Percentiles rank a stretch among this genome's conserved stretches.
Evolutionary conservation across 1,140 invertebrate genomes (phyloP).

Genomic region (Coelopa frigida): DNA sequence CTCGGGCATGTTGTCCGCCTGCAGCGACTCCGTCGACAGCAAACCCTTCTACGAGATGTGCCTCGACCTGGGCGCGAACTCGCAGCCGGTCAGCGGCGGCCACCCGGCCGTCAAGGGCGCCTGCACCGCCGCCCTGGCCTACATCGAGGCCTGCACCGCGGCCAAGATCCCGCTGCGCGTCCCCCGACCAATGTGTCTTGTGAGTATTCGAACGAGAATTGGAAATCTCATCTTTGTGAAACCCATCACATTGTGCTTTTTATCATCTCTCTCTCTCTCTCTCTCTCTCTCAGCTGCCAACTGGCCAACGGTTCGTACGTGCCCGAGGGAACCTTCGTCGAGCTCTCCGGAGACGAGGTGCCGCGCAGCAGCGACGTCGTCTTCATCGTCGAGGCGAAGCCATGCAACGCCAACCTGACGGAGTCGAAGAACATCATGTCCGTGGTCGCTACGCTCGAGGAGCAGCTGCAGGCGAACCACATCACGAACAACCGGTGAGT

Average conservation of each 20-base stretch:
- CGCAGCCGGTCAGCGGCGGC: conserved; percentile 23
- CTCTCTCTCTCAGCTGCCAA: conserved; percentile 49
- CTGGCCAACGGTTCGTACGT: conserved; percentile 58
- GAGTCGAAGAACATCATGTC: conserved; percentile 58
- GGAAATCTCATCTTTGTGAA: neutral
- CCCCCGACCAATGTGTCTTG: conserved; percentile 71
- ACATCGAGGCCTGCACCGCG: conserved; percentile 65
- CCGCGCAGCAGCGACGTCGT: conserved; percentile 72
- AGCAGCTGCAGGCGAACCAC: conserved; percentile 55
- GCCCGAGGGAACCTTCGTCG: conserved; percentile 62
- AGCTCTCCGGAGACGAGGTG: conserved; percentile 48
- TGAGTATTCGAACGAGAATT: conserved; percentile 41
- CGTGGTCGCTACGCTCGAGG: conserved; percentile 57
- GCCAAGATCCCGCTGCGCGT: conserved; percentile 68
- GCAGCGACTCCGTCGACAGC: conserved; percentile 61
- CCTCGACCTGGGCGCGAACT: conserved; percentile 43
- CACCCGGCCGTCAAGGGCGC: conserved; percentile 50
- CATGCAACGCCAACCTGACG: conserved; percentile 65
- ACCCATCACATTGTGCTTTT: neutral
- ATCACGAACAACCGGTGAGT: conserved; percentile 59
- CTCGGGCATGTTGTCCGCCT: conserved; percentile 63
- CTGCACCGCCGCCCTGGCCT: conserved; percentile 69
- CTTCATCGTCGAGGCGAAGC: conserved; percentile 79
- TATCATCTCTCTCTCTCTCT: neutral
- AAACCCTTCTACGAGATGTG: conserved; percentile 59